Evolutionary conservation across 2,888 invertebrate genomes (phyloP), one percentile per base, ranked within the genome.

Genomic region (Caenorhabditis sp.): DNA sequence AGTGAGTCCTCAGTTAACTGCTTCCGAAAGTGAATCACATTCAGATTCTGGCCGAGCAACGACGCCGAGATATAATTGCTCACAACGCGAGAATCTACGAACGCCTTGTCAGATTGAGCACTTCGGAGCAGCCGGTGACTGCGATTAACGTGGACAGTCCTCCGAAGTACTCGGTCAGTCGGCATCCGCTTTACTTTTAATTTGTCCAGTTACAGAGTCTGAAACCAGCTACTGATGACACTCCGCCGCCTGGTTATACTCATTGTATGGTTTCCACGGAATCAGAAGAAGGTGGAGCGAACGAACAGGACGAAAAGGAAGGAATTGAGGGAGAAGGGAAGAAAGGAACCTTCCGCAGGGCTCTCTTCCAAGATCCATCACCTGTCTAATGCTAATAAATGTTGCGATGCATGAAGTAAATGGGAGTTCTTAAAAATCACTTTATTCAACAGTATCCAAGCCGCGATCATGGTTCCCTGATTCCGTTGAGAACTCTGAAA

Each of bases 91-190:
- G 66, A 20, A 61, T 74, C 35, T 66, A 66, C 26, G 66, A 52
- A 17, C 35, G 66, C 5, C 22, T 74, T 8, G 39, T 66, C 6
- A 39, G 45, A 8, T 11, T 74, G 32, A 52, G 66, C 15, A 37
- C n/a, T 26, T 45, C 32, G 2, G 59, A 65, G 35, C 53, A 39
- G 45, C 20, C 30, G 32, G 32, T 17, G 17, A 59, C 59, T 6
- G 20, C 32, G n/a, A 43, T 56, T 5, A 66, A 74, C 50, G 27
- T 48, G 27, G 74, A 74, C 35, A 66, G 66, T 41, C 74, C 74
- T 30, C 74, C 74, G 1, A 74, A 66, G 24, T 74, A 74, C 32
- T 74, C 66, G 66, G 66, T 59, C 6, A 3, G 68, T 65, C 9
- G 15, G 5, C 41, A 17, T 15, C 15, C 15, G 2, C 41, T 8